phyloP scores from a whole-genome alignment of 2,797 vertebrate genomes.

The Myotis pilosus region DNA sequence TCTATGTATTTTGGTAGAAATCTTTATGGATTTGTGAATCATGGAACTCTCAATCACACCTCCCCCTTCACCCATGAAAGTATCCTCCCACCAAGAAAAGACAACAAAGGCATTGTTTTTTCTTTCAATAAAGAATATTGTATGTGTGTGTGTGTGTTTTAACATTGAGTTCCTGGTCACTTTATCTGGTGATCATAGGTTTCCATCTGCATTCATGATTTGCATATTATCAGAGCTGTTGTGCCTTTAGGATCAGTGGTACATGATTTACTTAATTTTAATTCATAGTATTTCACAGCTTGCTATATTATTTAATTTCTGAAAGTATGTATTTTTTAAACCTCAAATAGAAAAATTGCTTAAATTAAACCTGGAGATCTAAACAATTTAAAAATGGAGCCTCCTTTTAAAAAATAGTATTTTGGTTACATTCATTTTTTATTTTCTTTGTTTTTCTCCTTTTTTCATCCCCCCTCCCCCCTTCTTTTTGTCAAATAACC shows the following conservation, averaged over 20 bases:
- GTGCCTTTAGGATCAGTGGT: not conserved
- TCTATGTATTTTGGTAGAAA: slow-evolving; percentile 28
- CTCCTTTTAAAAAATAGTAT: not conserved
- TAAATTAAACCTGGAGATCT: not conserved
- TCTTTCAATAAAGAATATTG: not conserved
- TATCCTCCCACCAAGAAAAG: not conserved
- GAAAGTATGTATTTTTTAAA: not conserved
- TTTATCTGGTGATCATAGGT: slow-evolving; percentile 1
- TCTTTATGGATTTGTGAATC: slow-evolving; percentile 34
- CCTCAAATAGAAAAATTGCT: not conserved
- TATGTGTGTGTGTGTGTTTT: not conserved
- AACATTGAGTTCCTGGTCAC: not conserved
- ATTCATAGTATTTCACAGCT: not conserved
- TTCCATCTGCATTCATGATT: not conserved
- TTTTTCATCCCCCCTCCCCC: not conserved
- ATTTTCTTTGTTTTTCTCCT: slow-evolving; percentile 45
- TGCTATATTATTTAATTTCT: not conserved
- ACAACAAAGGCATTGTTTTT: not conserved
- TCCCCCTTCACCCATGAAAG: not conserved
- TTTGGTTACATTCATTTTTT: not conserved
- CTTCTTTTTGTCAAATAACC: not conserved
- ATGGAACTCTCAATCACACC: not conserved
- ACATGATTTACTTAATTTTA: not conserved
- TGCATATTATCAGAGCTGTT: not conserved
- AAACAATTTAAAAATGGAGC: slow-evolving; percentile 57